A percentile compares a stretch with the other conserved stretches of the same genome.
phyloP scores from a whole-genome alignment of 2,888 invertebrate genomes.

The Cantharis rufa region DNA sequence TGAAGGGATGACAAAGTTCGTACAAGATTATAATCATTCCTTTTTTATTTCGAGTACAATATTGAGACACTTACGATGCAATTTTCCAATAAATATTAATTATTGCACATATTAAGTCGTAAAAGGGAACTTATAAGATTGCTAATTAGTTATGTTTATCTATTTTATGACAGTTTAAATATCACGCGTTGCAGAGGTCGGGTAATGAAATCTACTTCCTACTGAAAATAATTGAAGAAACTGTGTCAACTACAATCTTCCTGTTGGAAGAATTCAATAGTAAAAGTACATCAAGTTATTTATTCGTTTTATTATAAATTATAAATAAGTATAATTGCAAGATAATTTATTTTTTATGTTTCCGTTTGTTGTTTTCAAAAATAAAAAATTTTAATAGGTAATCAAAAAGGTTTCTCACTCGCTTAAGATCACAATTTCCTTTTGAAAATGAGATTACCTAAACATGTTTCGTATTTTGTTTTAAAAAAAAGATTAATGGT shows the following conservation, averaged over 20 bases:
- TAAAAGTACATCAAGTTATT: background rate
- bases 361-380: background rate
- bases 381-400: background rate
- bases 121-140: background rate
- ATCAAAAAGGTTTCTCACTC: background rate
- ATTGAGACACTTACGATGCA: background rate
- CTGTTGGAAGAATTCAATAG: constrained; percentile 1
- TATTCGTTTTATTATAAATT: background rate
- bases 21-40: constrained; percentile 25
- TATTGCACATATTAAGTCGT: background rate
- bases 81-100: background rate
- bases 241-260: constrained; percentile 3
- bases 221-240: constrained; percentile 5
- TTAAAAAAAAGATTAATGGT: constrained; percentile 15
- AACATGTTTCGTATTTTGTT: background rate
- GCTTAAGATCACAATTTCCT: constrained; percentile 2
- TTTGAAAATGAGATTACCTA: constrained; percentile 1
- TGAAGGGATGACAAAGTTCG: constrained; percentile 35
- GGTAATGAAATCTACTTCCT: background rate
- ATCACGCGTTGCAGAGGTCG: background rate
- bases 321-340: background rate
- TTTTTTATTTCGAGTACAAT: background rate
- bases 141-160: background rate
- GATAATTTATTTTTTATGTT: background rate
- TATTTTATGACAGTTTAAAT: background rate